Base-by-base conservation (phyloP, 2,797 vertebrate genomes). In the Myripristis murdjan region DNA sequence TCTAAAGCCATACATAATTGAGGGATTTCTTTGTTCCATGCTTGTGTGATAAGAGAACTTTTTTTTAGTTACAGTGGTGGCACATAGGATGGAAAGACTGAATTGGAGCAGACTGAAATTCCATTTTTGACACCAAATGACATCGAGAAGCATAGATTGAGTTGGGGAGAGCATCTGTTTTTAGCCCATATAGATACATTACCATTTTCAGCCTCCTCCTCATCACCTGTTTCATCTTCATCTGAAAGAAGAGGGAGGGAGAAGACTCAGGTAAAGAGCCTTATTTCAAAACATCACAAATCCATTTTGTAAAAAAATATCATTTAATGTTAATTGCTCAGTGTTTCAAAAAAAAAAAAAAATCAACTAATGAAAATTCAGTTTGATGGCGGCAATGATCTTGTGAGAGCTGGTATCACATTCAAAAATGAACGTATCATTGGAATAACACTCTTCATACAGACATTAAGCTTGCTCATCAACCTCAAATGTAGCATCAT, bases 1-100 rank as follows among this genome's bases (percentile, higher is more conserved):
- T 93, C 88, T 86, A 86, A 91, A 92, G 85, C 87, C 85, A 91
- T 91, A 85, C 90, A 92, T 92, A 91, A 93, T 91, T 92, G 87
- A 93, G 69, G 83, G 90, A 87, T 89, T 91, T 90, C 88, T 91
- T 89, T 92, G 85, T 93, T 92, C 87, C 77, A 52, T 22, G 77
- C 76, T 43, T 77, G 78, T 87, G 75, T 82, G 91, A 93, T 92
- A 92, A 91, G 85, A 86, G 26, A 89, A 82, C n/a, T 85, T 87
- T 86, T 87, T 82, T 79, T 76, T 60, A 52, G 44, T 62, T 41
- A 58, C 67, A 81, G 76, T 76, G 61, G 72, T 72, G 65, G 75
- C 64, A 67, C 62, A 75, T 41, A 51, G 84, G 64, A 81, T 74
- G 63, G 85, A 83, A 74, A 85, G 72, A 75, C 77, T 84, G 85